Percentiles rank a stretch among this genome's conserved stretches.
phyloP scores from a whole-genome alignment of 1,140 invertebrate genomes.

The Dendroctonus ponderosae region DNA sequence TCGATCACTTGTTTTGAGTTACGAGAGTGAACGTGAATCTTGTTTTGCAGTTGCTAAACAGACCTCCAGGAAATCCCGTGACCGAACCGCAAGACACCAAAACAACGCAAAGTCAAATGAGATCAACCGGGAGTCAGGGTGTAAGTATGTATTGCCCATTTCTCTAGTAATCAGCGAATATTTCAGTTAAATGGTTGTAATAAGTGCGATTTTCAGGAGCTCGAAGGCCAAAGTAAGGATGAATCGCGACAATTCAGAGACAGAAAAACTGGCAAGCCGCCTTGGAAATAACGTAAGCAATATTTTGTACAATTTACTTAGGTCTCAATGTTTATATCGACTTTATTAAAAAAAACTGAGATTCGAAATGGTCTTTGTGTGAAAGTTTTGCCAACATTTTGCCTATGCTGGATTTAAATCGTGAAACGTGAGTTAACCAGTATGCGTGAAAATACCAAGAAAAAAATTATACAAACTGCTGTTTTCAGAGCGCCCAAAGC shows the following conservation, averaged over 20 bases:
- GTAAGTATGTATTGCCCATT: conserved; percentile 22
- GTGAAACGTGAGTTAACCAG: too few relatives aligned
- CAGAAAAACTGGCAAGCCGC: conserved; percentile 9
- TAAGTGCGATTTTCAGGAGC: conserved; percentile 3
- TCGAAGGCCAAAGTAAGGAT: conserved; percentile 14
- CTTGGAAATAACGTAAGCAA: conserved; percentile 8
- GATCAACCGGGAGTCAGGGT: conserved; percentile 10
- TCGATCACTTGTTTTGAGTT: not conserved
- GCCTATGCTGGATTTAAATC: too few relatives aligned
- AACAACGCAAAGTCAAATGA: not conserved
- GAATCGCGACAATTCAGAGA: conserved; percentile 8
- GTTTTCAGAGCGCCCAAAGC: too few relatives aligned
- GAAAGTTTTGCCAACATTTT: too few relatives aligned
- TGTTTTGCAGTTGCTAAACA: conserved; percentile 15
- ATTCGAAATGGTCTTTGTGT: too few relatives aligned
- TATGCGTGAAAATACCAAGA: too few relatives aligned
- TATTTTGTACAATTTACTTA: too few relatives aligned
- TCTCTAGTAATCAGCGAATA: conserved; percentile 3
- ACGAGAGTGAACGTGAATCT: not conserved
- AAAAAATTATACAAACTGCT: too few relatives aligned
- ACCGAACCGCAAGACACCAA: not conserved
- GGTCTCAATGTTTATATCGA: too few relatives aligned
- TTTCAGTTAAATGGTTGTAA: not conserved
- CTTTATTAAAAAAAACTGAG: too few relatives aligned
- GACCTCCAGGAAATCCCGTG: conserved; percentile 7